phyloP scores from a whole-genome alignment of 2,888 invertebrate species.

The Watsonalla cultraria region DNA sequence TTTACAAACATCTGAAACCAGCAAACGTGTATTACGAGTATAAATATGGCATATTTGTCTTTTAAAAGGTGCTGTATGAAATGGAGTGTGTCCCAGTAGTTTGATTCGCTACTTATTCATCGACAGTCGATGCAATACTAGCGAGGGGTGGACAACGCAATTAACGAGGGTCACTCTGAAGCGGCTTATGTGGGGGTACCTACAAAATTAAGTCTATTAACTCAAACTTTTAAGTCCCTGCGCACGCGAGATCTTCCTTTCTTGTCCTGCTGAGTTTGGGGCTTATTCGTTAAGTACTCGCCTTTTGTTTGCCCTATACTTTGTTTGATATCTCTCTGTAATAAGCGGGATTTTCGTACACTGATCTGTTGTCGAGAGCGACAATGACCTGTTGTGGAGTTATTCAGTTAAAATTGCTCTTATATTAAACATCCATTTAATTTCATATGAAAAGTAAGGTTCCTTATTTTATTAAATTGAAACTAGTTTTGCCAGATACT shows the following conservation, averaged over 20 bases:
- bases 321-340: constrained; percentile 59
- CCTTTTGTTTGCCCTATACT: constrained; percentile 61
- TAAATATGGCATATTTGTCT: not conserved
- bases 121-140: constrained; percentile 37
- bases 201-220: constrained; percentile 77
- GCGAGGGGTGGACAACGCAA: constrained; percentile 33
- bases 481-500: too few relatives aligned
- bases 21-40: too few relatives aligned
- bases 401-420: too few relatives aligned
- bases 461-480: too few relatives aligned
- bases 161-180: constrained; percentile 60
- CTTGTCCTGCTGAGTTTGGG: constrained; percentile 66
- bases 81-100: not conserved
- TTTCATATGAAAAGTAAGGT: too few relatives aligned
- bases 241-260: constrained; percentile 71
- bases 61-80: not conserved
- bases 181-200: constrained; percentile 65
- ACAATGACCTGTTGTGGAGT: not conserved
- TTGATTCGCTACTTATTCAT: constrained; percentile 21
- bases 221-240: constrained; percentile 75
- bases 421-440: too few relatives aligned
- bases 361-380: constrained; percentile 16
- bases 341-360: constrained; percentile 47
- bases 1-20: too few relatives aligned
- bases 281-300: constrained; percentile 73